These are phyloP conservation scores for Darevskia mixta DNA, from an alignment of 2,797 vertebrate genomes.

Conservation along the genomic window DNA sequence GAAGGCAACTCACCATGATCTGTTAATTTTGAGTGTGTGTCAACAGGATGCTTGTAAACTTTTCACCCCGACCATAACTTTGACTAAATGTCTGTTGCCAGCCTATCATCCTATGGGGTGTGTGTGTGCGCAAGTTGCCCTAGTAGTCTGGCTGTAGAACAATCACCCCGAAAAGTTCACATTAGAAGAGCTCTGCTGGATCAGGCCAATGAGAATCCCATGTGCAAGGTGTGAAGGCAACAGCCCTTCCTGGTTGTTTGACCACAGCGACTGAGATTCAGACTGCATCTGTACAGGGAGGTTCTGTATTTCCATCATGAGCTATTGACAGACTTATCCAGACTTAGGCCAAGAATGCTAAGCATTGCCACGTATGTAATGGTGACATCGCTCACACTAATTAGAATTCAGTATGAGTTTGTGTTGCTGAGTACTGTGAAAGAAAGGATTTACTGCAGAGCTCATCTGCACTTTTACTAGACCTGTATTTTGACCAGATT, in stretches of 20 bases:
- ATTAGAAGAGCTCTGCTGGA: not conserved
- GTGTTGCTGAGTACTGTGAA: too few relatives aligned
- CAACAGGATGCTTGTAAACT: not conserved
- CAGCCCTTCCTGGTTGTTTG: not conserved
- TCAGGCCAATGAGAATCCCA: not conserved
- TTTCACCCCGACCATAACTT: not conserved
- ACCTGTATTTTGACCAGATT: too few relatives aligned
- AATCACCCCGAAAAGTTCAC: too few relatives aligned
- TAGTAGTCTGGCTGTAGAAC: not conserved
- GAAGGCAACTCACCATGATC: too few relatives aligned
- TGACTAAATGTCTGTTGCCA: not conserved
- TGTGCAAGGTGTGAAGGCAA: not conserved
- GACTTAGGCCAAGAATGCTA: too few relatives aligned
- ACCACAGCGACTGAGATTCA: not conserved
- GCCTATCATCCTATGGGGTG: too few relatives aligned
- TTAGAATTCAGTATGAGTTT: too few relatives aligned
- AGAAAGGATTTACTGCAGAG: too few relatives aligned
- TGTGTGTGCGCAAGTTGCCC: not conserved
- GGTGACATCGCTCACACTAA: too few relatives aligned
- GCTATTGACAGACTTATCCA: not conserved
- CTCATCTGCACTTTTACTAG: too few relatives aligned
- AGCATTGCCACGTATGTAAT: too few relatives aligned
- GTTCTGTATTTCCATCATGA: not conserved
- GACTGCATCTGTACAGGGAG: not conserved
- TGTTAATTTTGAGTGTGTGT: not conserved